A percentile compares a stretch with the other conserved stretches of the same genome.
These are phyloP conservation scores for Brachionus rubens DNA, from an alignment of 1,140 invertebrate species.

Conservation along the genomic window DNA sequence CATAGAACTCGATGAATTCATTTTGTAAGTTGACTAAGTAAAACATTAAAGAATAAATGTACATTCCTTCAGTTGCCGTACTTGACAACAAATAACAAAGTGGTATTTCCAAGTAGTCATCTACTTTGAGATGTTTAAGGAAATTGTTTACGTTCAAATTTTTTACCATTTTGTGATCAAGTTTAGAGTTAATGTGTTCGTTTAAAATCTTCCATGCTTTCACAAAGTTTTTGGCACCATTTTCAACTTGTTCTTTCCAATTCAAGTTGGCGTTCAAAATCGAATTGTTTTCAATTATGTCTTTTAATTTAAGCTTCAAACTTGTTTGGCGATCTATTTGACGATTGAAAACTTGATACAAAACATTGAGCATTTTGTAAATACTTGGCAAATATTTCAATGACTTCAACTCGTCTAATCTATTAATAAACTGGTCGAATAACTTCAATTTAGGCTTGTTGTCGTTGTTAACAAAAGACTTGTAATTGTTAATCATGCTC, in stretches of 20 bases:
- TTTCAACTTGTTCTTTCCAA: neutral
- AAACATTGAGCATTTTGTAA: neutral
- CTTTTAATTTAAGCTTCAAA: neutral
- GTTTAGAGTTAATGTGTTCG: neutral
- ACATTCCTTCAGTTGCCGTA: neutral
- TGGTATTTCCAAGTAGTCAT: neutral
- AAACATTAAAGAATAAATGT: slow-evolving; percentile 17
- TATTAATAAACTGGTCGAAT: neutral
- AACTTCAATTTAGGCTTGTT: neutral
- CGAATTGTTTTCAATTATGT: slow-evolving; percentile 1
- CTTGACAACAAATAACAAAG: neutral
- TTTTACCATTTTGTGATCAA: neutral
- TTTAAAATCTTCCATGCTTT: slow-evolving; percentile 15
- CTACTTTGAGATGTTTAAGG: neutral
- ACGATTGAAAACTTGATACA: slow-evolving; percentile 8
- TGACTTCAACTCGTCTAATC: neutral
- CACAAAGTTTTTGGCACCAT: neutral
- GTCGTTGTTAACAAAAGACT: neutral
- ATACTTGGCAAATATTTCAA: slow-evolving; percentile 31
- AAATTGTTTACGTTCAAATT: neutral
- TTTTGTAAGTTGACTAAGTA: neutral
- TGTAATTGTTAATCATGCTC: slow-evolving; percentile 8
- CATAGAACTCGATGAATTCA: slow-evolving; percentile 20
- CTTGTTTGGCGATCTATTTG: slow-evolving; percentile 15
- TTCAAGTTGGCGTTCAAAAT: neutral